Base-by-base conservation (phyloP, 2,888 invertebrate genomes). In the Philereme transversata region DNA sequence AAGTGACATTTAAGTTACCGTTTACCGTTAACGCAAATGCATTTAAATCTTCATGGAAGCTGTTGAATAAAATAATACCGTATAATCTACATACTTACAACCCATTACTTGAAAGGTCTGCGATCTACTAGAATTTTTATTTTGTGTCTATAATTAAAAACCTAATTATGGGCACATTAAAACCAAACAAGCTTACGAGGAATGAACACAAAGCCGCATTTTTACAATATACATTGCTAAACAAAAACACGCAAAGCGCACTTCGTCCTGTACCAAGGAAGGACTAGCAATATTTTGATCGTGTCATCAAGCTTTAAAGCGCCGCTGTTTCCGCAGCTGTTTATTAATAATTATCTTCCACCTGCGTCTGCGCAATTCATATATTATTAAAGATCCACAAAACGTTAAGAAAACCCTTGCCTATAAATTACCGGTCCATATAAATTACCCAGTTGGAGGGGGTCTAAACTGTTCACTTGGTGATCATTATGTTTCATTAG, bases 301-400 rank as follows among this genome's bases (percentile, higher is more conserved):
- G 76, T 71, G 75, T 77, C 79, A 76, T 83, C 82, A 78, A 76
- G 75, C 62, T 74, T 79, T 77, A 73, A 78, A 77, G 73, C 71
- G 77, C 79, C 76, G 75, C 82, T 81, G 84, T 77, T 76, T 75
- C 74, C 69, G 82, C 88, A 89, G 83, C 86, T 88, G 88, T 78
- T 82, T 78, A 82, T 78, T 79, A 79, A 78, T 79, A 84, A 87
- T 87, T 82, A 83, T 65, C 70, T 68, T 73, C 76, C 90, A 90
- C 89, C 90, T 90, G 90, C 62, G 51, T 82, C 74, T 67, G 62
- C 62, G 72, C 72, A 72, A 71, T 76, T 74, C 68, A 70, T 77
- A 67, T 65, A 71, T 73, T 71, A 74, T 75, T 74, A 75, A 74
- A 72, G 75, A 70, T 74, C 70, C 70, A 67, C 69, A 60, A 61